phyloP scores from a whole-genome alignment of 2,888 invertebrate species.

The Cheilosia scutellata region DNA sequence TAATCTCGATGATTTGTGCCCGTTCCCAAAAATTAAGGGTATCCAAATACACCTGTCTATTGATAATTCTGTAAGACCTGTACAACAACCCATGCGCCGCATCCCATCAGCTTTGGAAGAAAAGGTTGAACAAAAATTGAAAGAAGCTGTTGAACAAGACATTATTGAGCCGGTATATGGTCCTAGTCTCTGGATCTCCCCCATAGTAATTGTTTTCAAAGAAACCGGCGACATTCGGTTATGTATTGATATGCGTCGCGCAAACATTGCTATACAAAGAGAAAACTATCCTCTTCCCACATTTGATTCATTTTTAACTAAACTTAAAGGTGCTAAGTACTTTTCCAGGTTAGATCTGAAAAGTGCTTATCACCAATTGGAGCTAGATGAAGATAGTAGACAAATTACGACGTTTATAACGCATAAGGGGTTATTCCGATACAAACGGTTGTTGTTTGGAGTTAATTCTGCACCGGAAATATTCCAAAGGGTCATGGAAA shows the following conservation, averaged over 20 bases:
- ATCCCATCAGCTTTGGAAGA: constrained; percentile 79
- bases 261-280: constrained; percentile 79
- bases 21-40: constrained; percentile 78
- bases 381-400: constrained; percentile 72
- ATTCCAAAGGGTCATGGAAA: constrained; percentile 78
- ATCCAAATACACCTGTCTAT: constrained; percentile 77
- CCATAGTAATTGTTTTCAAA: constrained; percentile 79
- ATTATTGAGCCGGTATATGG: constrained; percentile 54
- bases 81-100: constrained; percentile 79
- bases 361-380: constrained; percentile 77
- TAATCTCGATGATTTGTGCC: constrained; percentile 33
- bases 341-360: constrained; percentile 78
- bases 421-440: constrained; percentile 77
- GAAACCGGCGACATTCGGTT: constrained; percentile 78
- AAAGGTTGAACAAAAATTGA: constrained; percentile 56
- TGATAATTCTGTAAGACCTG: constrained; percentile 77
- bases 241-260: constrained; percentile 80
- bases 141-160: constrained; percentile 73
- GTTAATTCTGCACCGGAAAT: constrained; percentile 79
- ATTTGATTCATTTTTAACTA: constrained; percentile 73
- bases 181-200: constrained; percentile 79
- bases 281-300: constrained; percentile 77
- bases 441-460: constrained; percentile 81
- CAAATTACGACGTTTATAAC: constrained; percentile 76
- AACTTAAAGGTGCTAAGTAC: constrained; percentile 69